A percentile compares a stretch with the other conserved stretches of the same genome.
Evolutionary conservation across 1,140 invertebrate species (phyloP).

Genomic region (Polypedilum pembai): DNA sequence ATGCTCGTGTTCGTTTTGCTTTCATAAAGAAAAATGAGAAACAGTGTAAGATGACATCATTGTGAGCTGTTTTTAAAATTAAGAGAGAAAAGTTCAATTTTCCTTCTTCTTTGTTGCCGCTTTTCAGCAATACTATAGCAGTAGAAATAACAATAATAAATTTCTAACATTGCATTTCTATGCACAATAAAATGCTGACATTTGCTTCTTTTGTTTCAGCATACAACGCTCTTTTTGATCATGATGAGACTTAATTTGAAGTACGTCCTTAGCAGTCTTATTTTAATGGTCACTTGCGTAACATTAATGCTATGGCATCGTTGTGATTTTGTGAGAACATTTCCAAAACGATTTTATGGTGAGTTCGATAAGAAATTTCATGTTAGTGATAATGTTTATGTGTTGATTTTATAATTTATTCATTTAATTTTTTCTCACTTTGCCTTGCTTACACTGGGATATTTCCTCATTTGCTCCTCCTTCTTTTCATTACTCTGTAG

Average conservation of each 20-base stretch:
- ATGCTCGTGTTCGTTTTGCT: no score
- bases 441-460: neutral
- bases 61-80: neutral
- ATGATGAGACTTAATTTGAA: slow-evolving; percentile 53
- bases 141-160: no score
- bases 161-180: no score
- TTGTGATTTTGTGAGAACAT: slow-evolving; percentile 43
- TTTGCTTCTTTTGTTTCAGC: neutral
- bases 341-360: slow-evolving; percentile 38
- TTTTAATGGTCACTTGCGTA: slow-evolving; percentile 45
- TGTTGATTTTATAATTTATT: slow-evolving; percentile 30
- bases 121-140: no score
- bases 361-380: neutral
- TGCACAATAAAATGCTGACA: no score
- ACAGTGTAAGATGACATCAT: slow-evolving; percentile 4
- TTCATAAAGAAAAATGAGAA: no score
- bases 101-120: neutral
- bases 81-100: neutral
- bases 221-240: slow-evolving; percentile 41
- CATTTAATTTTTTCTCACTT: slow-evolving; percentile 29
- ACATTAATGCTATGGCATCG: slow-evolving; percentile 49
- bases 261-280: slow-evolving; percentile 46
- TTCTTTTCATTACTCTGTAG: neutral
- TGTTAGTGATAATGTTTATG: neutral
- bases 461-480: slow-evolving; percentile 6